Evolutionary conservation across 1,140 invertebrate species (phyloP), one percentile per base, ranked within the genome.

Genomic region (Odontomachus brunneus): DNA sequence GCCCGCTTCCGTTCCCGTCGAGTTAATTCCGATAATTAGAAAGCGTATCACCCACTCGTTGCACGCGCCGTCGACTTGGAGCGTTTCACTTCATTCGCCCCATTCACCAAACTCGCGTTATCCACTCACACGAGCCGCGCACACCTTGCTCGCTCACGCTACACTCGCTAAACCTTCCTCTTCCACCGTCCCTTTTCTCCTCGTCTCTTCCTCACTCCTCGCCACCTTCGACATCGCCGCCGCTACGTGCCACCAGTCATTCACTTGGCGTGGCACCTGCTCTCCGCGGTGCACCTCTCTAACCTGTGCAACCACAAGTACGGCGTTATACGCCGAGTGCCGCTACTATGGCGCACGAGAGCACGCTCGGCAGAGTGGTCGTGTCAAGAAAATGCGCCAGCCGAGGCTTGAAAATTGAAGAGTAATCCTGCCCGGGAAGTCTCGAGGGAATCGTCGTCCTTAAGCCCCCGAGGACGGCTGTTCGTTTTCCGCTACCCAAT

Each of bases 21-120:
- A 84, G 88, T 88, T 88, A 91, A 91, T 91, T 87, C 84, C 88
- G 87, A 91, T 92, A 89, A 92, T 92, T 92, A 91, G 90, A 91
- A 91, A 91, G 87, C 88, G 88, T 90, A 91, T 91, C 90, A 89
- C 90, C 86, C 88, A 91, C 88, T 91, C 90, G 87, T 91, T 92
- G 82, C 90, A 91, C 88, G 90, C 90, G 86, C 88, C 86, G 89
- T 84, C 88, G 86, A 90, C 88, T 91, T 83, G 38, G 85, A 86
- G 90, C 90, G 86, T 92, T 91, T 91, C 89, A 91, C 91, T 89
- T 91, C 88, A 90, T 90, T 92, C 89, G 90, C 83, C 88, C 87
- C 91, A 91, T 91, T 92, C 90, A 91, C 88, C 71, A 88, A 90
- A 89, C 90, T 86, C 87, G 83, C 85, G 76, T 89, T 90, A 90